Conservation (phyloP, 2,113 vertebrate genomes). For the Rousettus leschenaultii region DNA sequence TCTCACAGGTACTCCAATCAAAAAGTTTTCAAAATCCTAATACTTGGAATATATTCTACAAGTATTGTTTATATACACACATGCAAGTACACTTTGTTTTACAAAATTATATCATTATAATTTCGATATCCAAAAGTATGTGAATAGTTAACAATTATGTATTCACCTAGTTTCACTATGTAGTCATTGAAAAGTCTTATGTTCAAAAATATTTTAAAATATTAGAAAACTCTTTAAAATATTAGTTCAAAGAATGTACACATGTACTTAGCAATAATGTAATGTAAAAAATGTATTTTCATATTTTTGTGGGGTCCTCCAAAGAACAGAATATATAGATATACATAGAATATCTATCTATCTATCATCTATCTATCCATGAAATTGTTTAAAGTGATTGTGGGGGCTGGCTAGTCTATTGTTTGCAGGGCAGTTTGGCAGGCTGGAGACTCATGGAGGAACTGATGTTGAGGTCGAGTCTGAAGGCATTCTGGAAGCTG, state of each 20-base stretch:
- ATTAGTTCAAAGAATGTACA: neutral
- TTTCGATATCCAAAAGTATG: neutral
- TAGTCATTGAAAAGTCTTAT: neutral
- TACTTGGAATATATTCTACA: neutral
- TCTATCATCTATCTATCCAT: neutral
- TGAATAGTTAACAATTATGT: neutral
- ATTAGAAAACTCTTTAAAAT: neutral
- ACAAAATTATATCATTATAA: neutral
- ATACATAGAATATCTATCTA: neutral
- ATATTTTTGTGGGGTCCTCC: neutral
- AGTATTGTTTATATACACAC: neutral
- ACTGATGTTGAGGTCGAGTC: neutral
- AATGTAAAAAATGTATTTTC: neutral
- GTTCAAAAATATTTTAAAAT: conserved; percentile 6
- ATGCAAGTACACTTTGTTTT: neutral
- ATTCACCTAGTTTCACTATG: neutral
- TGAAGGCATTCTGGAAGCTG: neutral
- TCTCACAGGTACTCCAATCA: neutral
- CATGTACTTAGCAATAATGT: neutral
- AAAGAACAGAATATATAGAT: neutral
- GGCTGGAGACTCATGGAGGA: neutral
- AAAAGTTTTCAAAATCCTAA: neutral
- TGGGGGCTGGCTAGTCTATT: neutral
- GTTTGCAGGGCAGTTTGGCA: neutral
- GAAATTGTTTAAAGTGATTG: neutral